Conservation (phyloP, 2,113 vertebrate genomes). For the Sardina pilchardus region DNA sequence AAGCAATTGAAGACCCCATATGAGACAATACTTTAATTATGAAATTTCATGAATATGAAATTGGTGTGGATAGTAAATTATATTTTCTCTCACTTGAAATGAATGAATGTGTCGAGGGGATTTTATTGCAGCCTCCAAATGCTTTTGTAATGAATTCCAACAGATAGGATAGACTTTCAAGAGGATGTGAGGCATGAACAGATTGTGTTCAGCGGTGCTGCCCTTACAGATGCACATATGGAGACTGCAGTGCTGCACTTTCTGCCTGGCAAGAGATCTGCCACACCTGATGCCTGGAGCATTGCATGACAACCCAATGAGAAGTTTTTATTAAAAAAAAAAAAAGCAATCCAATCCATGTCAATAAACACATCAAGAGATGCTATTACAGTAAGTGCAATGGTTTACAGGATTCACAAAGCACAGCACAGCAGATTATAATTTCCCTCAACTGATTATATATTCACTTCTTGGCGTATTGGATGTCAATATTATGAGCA, state of each 20-base stretch:
- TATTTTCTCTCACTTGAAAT: slow-evolving; percentile 24
- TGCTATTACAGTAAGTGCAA: background rate
- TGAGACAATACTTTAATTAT: background rate
- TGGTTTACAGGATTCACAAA: too few species aligned
- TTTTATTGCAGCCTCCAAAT: slow-evolving; percentile 29
- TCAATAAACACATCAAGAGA: background rate
- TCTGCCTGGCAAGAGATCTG: background rate
- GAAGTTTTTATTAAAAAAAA: too few species aligned
- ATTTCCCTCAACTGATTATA: background rate
- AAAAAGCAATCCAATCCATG: background rate
- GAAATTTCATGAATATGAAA: background rate
- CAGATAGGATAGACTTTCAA: background rate
- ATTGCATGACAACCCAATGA: background rate
- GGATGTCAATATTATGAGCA: background rate
- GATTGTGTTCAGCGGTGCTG: background rate
- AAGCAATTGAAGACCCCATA: background rate
- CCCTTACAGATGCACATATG: background rate
- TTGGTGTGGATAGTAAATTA: slow-evolving; percentile 7
- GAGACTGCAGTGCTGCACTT: background rate
- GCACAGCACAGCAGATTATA: background rate
- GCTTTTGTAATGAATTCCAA: slow-evolving; percentile 39
- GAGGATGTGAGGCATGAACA: background rate
- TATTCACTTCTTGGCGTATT: background rate
- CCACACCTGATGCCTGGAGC: background rate
- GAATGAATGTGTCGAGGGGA: background rate